Conservation (phyloP, 2,113 vertebrate genomes). For the Leptodactylus fuscus region DNA sequence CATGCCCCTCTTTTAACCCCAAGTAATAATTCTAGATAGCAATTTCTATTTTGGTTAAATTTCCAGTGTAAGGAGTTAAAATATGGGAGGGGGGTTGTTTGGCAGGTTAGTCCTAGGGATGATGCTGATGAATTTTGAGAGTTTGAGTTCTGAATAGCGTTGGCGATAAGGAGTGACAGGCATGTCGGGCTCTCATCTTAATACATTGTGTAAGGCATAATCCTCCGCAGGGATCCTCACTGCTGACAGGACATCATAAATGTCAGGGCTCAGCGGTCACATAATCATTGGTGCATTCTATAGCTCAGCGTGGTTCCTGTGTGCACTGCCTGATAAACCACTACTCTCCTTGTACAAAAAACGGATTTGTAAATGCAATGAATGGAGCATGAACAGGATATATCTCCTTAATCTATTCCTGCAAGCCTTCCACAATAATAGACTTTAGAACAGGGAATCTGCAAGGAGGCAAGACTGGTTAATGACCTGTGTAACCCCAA, state of each 20-base stretch:
- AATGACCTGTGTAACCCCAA: not conserved
- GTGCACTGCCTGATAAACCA: not conserved
- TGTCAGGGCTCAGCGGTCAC: constrained; percentile 27
- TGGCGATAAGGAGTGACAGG: constrained; percentile 49
- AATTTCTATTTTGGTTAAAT: too few species aligned
- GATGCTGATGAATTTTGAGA: not conserved
- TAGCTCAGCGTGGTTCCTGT: constrained; percentile 37
- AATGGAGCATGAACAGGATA: constrained; percentile 9
- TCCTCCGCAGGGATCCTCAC: constrained; percentile 16
- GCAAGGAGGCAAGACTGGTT: not conserved
- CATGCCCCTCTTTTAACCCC: too few species aligned
- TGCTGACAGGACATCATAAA: constrained; percentile 43
- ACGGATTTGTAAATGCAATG: constrained; percentile 19
- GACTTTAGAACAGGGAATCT: not conserved
- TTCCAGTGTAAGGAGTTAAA: not conserved
- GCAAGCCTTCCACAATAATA: not conserved
- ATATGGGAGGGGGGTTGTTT: not conserved
- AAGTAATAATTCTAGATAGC: not conserved
- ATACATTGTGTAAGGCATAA: constrained; percentile 10
- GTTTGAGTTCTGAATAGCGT: not conserved
- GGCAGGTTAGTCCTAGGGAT: not conserved
- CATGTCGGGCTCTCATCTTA: constrained; percentile 28
- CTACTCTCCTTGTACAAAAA: constrained; percentile 1
- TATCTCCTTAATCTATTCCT: constrained; percentile 34
- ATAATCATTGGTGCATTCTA: constrained; percentile 19